Evolutionary conservation across 2,888 invertebrate genomes (phyloP).

Genomic region (Neoitamus cyanurus): DNA sequence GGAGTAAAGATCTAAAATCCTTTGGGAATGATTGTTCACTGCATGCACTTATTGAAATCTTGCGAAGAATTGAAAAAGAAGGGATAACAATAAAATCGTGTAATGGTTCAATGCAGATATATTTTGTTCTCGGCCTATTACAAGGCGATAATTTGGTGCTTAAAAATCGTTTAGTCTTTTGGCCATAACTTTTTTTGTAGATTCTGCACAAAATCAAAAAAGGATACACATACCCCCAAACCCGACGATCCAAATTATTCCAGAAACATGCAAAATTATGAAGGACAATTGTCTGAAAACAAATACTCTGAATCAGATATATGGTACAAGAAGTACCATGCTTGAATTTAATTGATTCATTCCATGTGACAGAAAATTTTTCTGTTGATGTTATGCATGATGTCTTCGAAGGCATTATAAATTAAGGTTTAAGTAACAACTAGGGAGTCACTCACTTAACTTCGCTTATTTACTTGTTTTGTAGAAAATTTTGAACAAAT

Average conservation of each 20-base stretch:
- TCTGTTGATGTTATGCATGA: constrained; percentile 55
- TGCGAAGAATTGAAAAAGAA: constrained; percentile 30
- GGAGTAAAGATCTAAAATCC: constrained; percentile 38
- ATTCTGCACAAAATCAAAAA: constrained; percentile 49
- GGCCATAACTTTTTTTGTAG: constrained; percentile 51
- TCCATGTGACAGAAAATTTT: constrained; percentile 54
- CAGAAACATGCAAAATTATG: constrained; percentile 50
- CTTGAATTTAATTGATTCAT: constrained; percentile 46
- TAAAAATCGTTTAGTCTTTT: constrained; percentile 49
- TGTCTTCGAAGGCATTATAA: constrained; percentile 54
- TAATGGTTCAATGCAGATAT: not conserved
- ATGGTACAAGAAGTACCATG: constrained; percentile 51
- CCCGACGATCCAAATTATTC: not conserved
- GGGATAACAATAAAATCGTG: not conserved
- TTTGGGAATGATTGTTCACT: constrained; percentile 47
- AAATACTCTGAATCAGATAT: constrained; percentile 35
- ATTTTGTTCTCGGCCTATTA: constrained; percentile 47
- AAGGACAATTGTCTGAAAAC: constrained; percentile 44
- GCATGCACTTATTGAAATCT: not conserved
- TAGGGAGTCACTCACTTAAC: constrained; percentile 53
- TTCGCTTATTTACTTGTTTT: constrained; percentile 51
- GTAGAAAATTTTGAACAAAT: constrained; percentile 53
- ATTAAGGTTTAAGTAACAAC: constrained; percentile 52
- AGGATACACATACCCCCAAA: constrained; percentile 44
- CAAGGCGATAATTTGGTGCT: constrained; percentile 51